These are phyloP conservation scores for Nasua narica DNA, from an alignment of 2,797 vertebrate species.

Conservation along the genomic window DNA sequence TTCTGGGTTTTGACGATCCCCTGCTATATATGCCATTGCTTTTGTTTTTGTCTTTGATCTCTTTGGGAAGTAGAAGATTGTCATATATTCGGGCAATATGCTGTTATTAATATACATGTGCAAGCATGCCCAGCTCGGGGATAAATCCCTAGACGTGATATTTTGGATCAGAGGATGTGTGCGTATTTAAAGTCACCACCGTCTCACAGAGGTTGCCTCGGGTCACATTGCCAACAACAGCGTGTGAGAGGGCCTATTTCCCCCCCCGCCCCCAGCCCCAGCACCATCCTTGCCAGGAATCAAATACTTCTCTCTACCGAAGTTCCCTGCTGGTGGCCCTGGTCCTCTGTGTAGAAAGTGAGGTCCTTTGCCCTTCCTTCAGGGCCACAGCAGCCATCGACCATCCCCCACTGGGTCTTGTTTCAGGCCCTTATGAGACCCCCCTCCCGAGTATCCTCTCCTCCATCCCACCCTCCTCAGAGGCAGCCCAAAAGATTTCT, in stretches of 20 bases:
- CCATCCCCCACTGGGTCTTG: not conserved
- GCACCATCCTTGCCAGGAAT: fast-evolving
- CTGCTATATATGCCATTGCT: not conserved
- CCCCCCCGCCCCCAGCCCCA: not conserved
- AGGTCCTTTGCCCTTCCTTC: not conserved
- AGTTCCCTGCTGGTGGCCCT: not conserved
- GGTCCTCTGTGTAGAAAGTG: too few species aligned
- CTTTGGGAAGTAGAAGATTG: not conserved
- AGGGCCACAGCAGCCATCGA: not conserved
- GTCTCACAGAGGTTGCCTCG: not conserved
- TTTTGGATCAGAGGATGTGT: not conserved
- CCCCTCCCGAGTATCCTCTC: not conserved
- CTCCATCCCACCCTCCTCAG: too few species aligned
- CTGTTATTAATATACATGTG: not conserved
- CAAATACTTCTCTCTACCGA: not conserved
- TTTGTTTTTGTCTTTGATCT: not conserved
- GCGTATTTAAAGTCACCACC: not conserved
- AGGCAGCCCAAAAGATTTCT: not conserved
- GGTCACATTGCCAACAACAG: too few species aligned
- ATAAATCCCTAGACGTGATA: not conserved
- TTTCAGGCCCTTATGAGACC: not conserved
- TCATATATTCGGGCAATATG: not conserved
- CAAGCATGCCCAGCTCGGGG: not conserved
- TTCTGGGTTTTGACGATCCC: not conserved
- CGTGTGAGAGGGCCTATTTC: not conserved